Conservation (phyloP, 2,888 invertebrate genomes). For the Deilephila elpenor region DNA sequence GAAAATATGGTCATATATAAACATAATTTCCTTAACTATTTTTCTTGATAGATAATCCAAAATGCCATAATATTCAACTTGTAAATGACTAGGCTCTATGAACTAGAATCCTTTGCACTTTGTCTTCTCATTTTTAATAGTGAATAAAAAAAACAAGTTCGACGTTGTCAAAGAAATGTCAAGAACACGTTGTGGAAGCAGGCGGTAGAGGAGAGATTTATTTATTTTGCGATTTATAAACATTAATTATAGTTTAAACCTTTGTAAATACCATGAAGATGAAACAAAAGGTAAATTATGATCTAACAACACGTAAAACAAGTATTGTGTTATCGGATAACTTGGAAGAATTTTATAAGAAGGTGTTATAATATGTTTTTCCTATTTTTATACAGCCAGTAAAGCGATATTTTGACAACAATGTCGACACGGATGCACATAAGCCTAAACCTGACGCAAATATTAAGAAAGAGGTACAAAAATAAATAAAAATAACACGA, state of each 20-base stretch:
- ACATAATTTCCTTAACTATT: no score
- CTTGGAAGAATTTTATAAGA: neutral
- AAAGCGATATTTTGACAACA: constrained; percentile 65
- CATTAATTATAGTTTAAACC: neutral
- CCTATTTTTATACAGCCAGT: constrained; percentile 49
- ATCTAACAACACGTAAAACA: neutral
- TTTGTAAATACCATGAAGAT: neutral
- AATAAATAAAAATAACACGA: neutral
- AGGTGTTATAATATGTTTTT: neutral
- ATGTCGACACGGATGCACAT: neutral
- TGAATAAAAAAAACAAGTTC: no score
- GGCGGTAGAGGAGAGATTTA: neutral
- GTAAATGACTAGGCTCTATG: no score
- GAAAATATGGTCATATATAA: no score
- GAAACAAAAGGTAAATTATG: neutral
- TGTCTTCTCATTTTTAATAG: no score
- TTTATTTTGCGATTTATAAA: neutral
- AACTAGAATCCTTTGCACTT: no score
- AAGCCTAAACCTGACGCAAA: constrained; percentile 35
- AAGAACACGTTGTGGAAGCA: no score
- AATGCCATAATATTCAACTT: no score
- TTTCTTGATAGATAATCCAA: no score
- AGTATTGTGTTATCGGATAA: no score
- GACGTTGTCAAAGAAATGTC: no score
- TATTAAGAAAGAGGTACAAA: constrained; percentile 25